Percentiles rank a stretch among this genome's conserved stretches.
These are phyloP conservation scores for Apodemia duryi DNA, from an alignment of 2,888 invertebrate genomes.

Conservation along the genomic window DNA sequence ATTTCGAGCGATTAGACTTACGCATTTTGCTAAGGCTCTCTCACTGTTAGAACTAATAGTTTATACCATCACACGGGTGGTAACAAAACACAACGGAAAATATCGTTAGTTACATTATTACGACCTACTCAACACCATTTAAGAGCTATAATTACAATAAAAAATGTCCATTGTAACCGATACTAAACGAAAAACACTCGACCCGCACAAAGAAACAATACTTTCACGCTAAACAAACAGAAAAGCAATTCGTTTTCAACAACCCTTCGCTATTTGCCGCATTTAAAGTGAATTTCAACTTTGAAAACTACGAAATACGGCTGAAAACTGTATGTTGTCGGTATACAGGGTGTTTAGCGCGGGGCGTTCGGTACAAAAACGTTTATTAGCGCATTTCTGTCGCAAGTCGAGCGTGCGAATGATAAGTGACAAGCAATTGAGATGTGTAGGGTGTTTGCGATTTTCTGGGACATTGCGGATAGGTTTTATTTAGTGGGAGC, in stretches of 20 bases:
- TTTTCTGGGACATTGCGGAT: slow-evolving; percentile 17
- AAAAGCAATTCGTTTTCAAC: slow-evolving; percentile 37
- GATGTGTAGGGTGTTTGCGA: slow-evolving; percentile 36
- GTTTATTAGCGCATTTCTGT: slow-evolving; percentile 67
- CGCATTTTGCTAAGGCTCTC: too few species aligned
- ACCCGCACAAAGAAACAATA: slow-evolving; percentile 33
- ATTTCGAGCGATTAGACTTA: too few species aligned
- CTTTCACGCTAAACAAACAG: slow-evolving; percentile 44
- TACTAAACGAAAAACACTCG: slow-evolving; percentile 29
- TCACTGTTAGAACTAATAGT: too few species aligned
- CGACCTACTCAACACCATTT: slow-evolving; percentile 17
- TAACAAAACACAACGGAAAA: background rate
- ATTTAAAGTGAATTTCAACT: slow-evolving; percentile 21
- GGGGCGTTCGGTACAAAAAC: slow-evolving; percentile 53
- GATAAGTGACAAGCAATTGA: slow-evolving; percentile 66
- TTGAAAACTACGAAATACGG: slow-evolving; percentile 18
- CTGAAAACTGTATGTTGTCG: slow-evolving; percentile 31
- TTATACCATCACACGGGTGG: too few species aligned
- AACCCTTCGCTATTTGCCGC: slow-evolving; percentile 27
- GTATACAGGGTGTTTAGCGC: slow-evolving; percentile 37
- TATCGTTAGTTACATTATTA: slow-evolving; percentile 3
- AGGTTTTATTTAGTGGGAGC: slow-evolving; percentile 1
- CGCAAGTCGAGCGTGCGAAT: slow-evolving; percentile 58
- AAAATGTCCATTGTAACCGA: slow-evolving; percentile 32
- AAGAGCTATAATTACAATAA: slow-evolving; percentile 33